Evolutionary conservation across 2,797 vertebrate species (phyloP).

Genomic region (Morelia viridis): DNA sequence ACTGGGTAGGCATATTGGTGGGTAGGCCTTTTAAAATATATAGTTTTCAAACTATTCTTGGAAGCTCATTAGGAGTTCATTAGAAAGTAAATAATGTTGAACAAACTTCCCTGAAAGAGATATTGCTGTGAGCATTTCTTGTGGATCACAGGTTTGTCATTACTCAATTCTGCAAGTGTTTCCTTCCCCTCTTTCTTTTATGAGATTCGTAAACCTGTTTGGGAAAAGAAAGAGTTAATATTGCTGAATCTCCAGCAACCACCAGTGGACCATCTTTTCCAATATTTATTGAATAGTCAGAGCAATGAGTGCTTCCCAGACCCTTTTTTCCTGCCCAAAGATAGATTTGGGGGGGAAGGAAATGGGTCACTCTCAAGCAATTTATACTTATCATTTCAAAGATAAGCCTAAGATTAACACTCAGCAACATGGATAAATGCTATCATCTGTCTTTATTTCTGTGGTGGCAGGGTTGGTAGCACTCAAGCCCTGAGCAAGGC

Average conservation of each 20-base stretch:
- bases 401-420: not conserved
- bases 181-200: not conserved
- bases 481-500: not conserved
- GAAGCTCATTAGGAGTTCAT: not conserved
- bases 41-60: not conserved
- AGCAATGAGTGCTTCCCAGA: not conserved
- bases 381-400: not conserved
- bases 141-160: not conserved
- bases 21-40: not conserved
- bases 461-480: not conserved
- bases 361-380: not conserved
- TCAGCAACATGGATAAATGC: not conserved
- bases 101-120: not conserved
- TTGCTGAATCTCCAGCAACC: not conserved
- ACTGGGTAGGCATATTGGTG: not conserved
- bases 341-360: not conserved
- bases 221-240: not conserved
- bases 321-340: not conserved
- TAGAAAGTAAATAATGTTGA: not conserved
- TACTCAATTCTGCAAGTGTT: not conserved
- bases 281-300: not conserved
- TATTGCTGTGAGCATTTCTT: not conserved
- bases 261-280: not conserved
- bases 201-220: not conserved
- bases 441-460: not conserved